A percentile compares a stretch with the other conserved stretches of the same genome.
phyloP scores from a whole-genome alignment of 2,113 vertebrate genomes.

The human region GRCh38 chr1:225628001-225628500 shows the following conservation, averaged over 20 bases:
- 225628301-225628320: constrained; percentile 56
- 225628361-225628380: constrained; percentile 36
- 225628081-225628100: not conserved
- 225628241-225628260: constrained; percentile 41
- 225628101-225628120: not conserved
- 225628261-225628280: constrained; percentile 50
- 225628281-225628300: constrained; percentile 65
- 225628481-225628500: constrained; percentile 18
- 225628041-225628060: not conserved
- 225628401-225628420: constrained; percentile 63
- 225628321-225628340: constrained; percentile 68
- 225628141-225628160: not conserved
- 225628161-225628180: constrained; percentile 47
- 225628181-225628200: not conserved
- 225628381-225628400: constrained; percentile 35
- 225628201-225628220: not conserved
- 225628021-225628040: not conserved
- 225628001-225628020: not conserved
- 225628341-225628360: constrained; percentile 63
- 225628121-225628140: constrained; percentile 22
- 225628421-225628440: constrained; percentile 54
- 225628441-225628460: constrained; percentile 57
- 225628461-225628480: constrained; percentile 60
- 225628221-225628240: not conserved
- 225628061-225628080: not conserved